Conservation (phyloP, 2,797 vertebrate genomes). For the Spinus pinus region DNA sequence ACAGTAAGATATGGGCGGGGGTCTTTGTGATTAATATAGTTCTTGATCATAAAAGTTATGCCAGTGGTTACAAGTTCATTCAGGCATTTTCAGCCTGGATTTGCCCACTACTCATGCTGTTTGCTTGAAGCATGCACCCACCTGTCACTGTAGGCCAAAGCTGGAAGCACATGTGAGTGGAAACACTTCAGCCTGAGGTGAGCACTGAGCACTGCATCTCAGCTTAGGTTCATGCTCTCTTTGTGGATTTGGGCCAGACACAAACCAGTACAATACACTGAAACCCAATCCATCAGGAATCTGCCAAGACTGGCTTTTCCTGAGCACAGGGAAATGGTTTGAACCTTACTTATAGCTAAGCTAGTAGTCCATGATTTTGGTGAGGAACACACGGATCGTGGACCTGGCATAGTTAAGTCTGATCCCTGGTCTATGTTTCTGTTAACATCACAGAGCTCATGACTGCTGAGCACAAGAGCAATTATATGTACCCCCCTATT, state of each 20-base stretch:
- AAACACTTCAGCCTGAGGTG: neutral
- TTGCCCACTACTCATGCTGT: neutral
- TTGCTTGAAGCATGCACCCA: fast-evolving
- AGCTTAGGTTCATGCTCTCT: fast-evolving
- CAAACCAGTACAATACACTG: neutral
- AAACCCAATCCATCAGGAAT: neutral
- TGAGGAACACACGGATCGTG: fast-evolving
- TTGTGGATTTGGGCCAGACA: neutral
- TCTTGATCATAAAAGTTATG: neutral
- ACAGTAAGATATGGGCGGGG: neutral
- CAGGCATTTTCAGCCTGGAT: neutral
- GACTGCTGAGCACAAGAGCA: neutral
- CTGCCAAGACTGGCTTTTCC: neutral
- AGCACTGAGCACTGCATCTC: neutral
- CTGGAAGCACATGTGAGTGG: fast-evolving
- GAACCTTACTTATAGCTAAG: neutral
- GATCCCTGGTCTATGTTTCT: neutral
- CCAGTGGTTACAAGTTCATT: neutral
- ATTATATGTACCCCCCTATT: neutral
- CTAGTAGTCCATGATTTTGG: neutral
- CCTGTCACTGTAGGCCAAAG: neutral
- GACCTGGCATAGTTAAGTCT: neutral
- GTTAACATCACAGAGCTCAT: neutral
- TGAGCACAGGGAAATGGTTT: neutral
- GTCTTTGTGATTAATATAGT: neutral